Evolutionary conservation across 2,113 vertebrate genomes (phyloP), one percentile per base, ranked within the genome.

Genomic region (Lampris megalopsis): DNA sequence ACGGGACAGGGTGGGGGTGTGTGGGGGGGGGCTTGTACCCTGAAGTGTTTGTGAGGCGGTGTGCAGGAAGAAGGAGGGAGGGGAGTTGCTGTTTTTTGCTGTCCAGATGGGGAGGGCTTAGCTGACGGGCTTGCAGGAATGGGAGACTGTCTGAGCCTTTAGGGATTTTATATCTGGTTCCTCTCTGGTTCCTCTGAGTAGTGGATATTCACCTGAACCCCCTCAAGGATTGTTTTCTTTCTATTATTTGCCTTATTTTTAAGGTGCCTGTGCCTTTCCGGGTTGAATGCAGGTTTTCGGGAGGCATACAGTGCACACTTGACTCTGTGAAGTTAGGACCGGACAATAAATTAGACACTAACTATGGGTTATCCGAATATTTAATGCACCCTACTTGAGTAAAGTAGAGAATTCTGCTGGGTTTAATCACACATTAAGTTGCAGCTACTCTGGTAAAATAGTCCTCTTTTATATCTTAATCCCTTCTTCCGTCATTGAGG

Each of bases 161-260:
- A 58, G 58, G 24, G 75, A 66, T 73, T 80, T 53, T 9, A 77
- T 84, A 43, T 79, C 80, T 64, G 76, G 49, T 82, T 70, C 60
- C 48, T 11, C 3, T 65, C 37, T 73, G 60, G 86, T 75, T 62
- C 57, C 63, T 54, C 37, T 49, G 64, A 81, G 52, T 8, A 70
- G 52, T 48, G 61, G 38, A 37, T 47, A n/a, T 71, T 68, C 64
- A 40, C 35, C 58, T n/a, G 35, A 36, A n/a, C 41, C 35, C 59
- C 56, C 37, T 6, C 1, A 5, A n/a, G n/a, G 52, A 53, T 13
- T 45, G 4, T 45, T 4, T 2, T 3, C 57, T 38, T 35, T 5
- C 3, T 7, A 5, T 6, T 38, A 38, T 37, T 2, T 36, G 43
- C 36, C 1, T 49, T 41, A 24, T 8, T 50, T 41, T 45, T 59